Evolutionary conservation across 2,797 vertebrate genomes (phyloP), one percentile per base, ranked within the genome.

Genomic region (Nannoperca obscura): DNA sequence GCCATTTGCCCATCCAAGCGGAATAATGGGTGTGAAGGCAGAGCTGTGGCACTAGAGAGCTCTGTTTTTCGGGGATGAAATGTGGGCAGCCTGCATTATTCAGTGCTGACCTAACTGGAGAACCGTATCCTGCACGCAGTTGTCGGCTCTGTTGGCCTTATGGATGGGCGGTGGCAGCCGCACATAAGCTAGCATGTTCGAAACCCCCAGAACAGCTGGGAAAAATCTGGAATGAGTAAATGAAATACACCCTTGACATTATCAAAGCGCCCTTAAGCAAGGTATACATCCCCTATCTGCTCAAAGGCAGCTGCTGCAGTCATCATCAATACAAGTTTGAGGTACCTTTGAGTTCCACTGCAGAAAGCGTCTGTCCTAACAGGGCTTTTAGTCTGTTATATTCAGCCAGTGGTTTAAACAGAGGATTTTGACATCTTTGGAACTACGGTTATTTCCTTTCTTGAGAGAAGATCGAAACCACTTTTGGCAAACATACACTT

Each of bases 51-150:
- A 67, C 74, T 67, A 64, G 81, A 85, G 86, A 76, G 69, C 86
- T 88, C 80, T 63, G 80, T 72, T 86, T 91, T 91, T 65, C n/a
- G 34, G 52, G 64, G 71, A 66, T 69, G 80, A 87, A 87, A 84
- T 83, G 70, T 67, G 75, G 71, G 74, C 66, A 72, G 69, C 40
- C 82, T 95, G 89, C 90, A 94, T 95, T 92, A 95, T 94, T 94
- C 89, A 94, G 27, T 42, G 77, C 76, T 77, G 87, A 91, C 86
- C 88, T 73, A 78, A 84, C 76, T 78, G 67, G 50, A 84, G 80
- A 74, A 58, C 47, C 57, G 72, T 42, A 67, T 85, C 38, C 75
- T 70, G 86, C 89, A 91, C 77, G 85, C 85, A 84, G 71, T 63
- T 62, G 65, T 71, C 5, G 0, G 17, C 59, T 65, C 60, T 44